Evolutionary conservation across 2,797 vertebrate species (phyloP).

Genomic region (Momotus momota): DNA sequence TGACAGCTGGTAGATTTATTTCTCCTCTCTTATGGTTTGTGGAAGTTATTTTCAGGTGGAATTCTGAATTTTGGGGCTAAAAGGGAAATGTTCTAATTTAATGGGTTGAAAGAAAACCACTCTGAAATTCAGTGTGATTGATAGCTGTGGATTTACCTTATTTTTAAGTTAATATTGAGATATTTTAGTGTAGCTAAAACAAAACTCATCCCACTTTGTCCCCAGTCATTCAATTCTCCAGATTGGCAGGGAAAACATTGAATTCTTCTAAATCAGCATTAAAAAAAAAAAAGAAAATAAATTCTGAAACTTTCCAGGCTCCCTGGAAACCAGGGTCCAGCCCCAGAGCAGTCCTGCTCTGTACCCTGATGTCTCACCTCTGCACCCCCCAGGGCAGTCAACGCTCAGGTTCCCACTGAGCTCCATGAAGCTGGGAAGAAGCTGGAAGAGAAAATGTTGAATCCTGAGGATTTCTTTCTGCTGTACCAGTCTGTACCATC

Average conservation of each 20-base stretch:
- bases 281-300: background rate
- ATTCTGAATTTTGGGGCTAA: background rate
- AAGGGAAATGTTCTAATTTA: background rate
- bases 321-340: background rate
- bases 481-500: background rate
- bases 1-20: background rate
- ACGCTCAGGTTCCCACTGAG: background rate
- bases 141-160: background rate
- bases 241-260: background rate
- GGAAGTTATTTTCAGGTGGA: background rate
- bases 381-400: too few relatives aligned
- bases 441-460: background rate
- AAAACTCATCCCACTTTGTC: background rate
- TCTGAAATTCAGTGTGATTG: background rate
- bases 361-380: fast-evolving
- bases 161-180: background rate
- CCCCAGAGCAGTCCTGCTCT: background rate
- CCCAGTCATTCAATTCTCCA: background rate
- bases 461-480: background rate
- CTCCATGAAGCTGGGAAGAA: background rate
- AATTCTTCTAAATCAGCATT: background rate
- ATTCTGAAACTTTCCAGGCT: background rate
- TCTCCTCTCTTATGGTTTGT: background rate
- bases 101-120: background rate
- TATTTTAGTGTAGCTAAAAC: background rate